phyloP scores from a whole-genome alignment of 2,888 invertebrate species.

The Drosophila peninsularis region DNA sequence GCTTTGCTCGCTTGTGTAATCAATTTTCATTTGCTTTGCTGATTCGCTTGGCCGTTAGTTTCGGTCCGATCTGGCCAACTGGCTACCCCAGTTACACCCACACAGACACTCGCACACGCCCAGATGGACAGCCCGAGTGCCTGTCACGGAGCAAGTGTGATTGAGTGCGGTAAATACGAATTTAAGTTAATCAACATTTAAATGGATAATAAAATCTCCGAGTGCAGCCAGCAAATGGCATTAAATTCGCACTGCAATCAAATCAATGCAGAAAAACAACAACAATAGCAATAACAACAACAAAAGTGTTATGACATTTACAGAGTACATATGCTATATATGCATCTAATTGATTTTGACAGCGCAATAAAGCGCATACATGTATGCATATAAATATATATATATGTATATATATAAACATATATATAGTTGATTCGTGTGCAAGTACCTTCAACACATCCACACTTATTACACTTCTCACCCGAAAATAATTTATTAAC shows the following conservation, averaged over 20 bases:
- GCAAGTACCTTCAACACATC: slow-evolving; percentile 22
- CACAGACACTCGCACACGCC: neutral
- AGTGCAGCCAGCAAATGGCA: slow-evolving; percentile 46
- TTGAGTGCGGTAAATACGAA: slow-evolving; percentile 72
- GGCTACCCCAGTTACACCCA: slow-evolving; percentile 32
- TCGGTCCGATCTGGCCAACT: slow-evolving; percentile 35
- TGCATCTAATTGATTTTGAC: slow-evolving; percentile 60
- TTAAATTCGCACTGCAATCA: slow-evolving; percentile 55
- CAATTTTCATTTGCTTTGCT: slow-evolving; percentile 73
- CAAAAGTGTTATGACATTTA: slow-evolving; percentile 12
- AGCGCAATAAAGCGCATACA: slow-evolving; percentile 49
- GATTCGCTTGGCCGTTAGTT: slow-evolving; percentile 60
- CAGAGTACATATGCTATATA: slow-evolving; percentile 14
- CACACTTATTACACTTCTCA: slow-evolving; percentile 56
- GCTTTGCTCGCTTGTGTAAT: slow-evolving; percentile 63
- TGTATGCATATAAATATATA: slow-evolving; percentile 13
- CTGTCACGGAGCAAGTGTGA: slow-evolving; percentile 60
- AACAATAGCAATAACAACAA: slow-evolving; percentile 3
- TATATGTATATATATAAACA: slow-evolving; percentile 13
- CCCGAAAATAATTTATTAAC: slow-evolving; percentile 78
- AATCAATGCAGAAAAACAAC: slow-evolving; percentile 62
- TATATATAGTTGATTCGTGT: slow-evolving; percentile 22
- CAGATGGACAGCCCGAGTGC: neutral
- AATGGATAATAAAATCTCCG: slow-evolving; percentile 74
- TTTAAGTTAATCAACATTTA: slow-evolving; percentile 79